Conservation (phyloP, 2,113 vertebrate species). For the Cebus imitator region DNA sequence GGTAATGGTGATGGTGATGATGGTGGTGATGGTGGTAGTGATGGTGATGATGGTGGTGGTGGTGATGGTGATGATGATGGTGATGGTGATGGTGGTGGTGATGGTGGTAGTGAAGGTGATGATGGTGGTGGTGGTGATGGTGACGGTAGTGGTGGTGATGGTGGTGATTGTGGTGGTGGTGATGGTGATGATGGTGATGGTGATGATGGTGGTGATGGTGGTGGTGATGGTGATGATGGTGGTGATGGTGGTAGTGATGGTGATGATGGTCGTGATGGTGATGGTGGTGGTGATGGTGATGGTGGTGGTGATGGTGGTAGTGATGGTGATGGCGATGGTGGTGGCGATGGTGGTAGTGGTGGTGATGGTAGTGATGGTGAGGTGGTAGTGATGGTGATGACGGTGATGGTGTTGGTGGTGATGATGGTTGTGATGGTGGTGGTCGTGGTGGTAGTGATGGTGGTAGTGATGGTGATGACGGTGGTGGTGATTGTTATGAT, state of each 20-base stretch:
- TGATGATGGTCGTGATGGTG: rapidly evolving
- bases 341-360: rapidly evolving
- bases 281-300: rapidly evolving
- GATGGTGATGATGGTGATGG: rapidly evolving
- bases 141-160: rapidly evolving
- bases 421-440: rapidly evolving
- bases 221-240: rapidly evolving
- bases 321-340: rapidly evolving
- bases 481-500: rapidly evolving
- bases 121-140: rapidly evolving
- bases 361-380: rapidly evolving
- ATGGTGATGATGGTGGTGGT: background rate
- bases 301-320: rapidly evolving
- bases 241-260: rapidly evolving
- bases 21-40: too few species aligned
- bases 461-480: rapidly evolving
- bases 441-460: rapidly evolving
- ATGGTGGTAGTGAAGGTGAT: rapidly evolving
- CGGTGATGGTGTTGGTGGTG: rapidly evolving
- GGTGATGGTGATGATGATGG: rapidly evolving
- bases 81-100: background rate
- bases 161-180: rapidly evolving
- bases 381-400: rapidly evolving
- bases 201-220: rapidly evolving
- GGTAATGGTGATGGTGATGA: rapidly evolving